Evolutionary conservation across 2,888 invertebrate genomes (phyloP), one percentile per base, ranked within the genome.

Genomic region (Dicranocentrus wangi): DNA sequence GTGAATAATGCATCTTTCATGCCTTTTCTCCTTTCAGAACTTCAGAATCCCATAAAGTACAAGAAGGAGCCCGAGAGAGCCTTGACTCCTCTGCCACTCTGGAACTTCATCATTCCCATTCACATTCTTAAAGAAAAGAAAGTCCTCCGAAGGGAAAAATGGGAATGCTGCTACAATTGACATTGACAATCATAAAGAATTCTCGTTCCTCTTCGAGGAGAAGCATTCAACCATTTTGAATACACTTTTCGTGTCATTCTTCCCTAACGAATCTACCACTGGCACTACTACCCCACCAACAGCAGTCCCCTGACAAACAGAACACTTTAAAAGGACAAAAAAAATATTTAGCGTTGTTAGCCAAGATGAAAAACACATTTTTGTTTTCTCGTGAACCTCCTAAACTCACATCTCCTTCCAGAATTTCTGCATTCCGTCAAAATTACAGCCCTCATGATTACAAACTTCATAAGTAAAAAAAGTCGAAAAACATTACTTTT

Each of bases 1-100:
- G 68, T 76, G 60, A 68, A 69, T 76, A 76, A 76, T 76, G 58
- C 51, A 61, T 66, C 19, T 43, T 66, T 75, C 68, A 68, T 60
- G 68, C 61, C 32, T 75, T 47, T 32, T 69, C 61, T 32, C 39
- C 39, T 28, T 55, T 28, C 47, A 47, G 8, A 23, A 43, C 10
- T 53, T 25, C 47, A 39, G 43, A 65, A 51, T 47, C 42, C 42
- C 61, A 60, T 65, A 42, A 66, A 42, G 51, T 47, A 51, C 42
- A 63, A n/a, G n/a, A n/a, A n/a, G n/a, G n/a, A n/a, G n/a, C n/a
- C n/a, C n/a, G n/a, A n/a, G 17, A 72, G 28, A 63, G 53, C n/a
- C 17, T 42, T 65, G 55, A 75, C 75, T 58, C 73, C 32, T 61
- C 13, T 58, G 19, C 58, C 70, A 23, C 17, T 10, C 42, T 63